Conservation (phyloP, 2,888 invertebrate species). For the Mystacides longicornis region DNA sequence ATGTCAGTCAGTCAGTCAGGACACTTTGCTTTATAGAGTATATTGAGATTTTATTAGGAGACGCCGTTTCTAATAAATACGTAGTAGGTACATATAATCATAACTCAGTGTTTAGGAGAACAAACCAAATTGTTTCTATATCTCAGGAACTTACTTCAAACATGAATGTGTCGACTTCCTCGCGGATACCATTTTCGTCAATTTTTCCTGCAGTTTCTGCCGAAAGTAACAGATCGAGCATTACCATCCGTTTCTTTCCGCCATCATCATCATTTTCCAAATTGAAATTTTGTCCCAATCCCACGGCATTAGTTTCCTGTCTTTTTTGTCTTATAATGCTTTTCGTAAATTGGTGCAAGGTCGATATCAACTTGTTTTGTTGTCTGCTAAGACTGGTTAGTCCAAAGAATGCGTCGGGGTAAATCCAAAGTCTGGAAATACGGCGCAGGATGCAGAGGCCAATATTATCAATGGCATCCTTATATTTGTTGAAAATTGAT, state of each 20-base stretch:
- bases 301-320: not conserved
- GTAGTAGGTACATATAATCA: too few species aligned
- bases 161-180: conserved; percentile 67
- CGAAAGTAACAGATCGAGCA: conserved; percentile 56
- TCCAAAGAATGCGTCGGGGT: conserved; percentile 46
- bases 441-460: conserved; percentile 33
- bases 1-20: too few species aligned
- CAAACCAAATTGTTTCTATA: too few species aligned
- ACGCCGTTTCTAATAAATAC: too few species aligned
- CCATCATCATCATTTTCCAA: not conserved
- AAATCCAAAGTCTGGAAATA: conserved; percentile 49
- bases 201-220: conserved; percentile 50
- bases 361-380: conserved; percentile 35
- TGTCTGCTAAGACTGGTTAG: conserved; percentile 41
- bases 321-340: conserved; percentile 13
- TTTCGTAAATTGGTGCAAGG: conserved; percentile 13
- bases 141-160: conserved; percentile 61
- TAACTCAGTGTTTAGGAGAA: too few species aligned
- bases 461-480: not conserved
- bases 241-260: conserved; percentile 48
- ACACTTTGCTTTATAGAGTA: too few species aligned
- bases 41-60: too few species aligned
- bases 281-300: not conserved
- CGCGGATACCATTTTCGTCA: conserved; percentile 52
- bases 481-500: not conserved